These are phyloP conservation scores for Neosilurus mollespiculum DNA, from an alignment of 2,797 vertebrate genomes.

Conservation along the genomic window DNA sequence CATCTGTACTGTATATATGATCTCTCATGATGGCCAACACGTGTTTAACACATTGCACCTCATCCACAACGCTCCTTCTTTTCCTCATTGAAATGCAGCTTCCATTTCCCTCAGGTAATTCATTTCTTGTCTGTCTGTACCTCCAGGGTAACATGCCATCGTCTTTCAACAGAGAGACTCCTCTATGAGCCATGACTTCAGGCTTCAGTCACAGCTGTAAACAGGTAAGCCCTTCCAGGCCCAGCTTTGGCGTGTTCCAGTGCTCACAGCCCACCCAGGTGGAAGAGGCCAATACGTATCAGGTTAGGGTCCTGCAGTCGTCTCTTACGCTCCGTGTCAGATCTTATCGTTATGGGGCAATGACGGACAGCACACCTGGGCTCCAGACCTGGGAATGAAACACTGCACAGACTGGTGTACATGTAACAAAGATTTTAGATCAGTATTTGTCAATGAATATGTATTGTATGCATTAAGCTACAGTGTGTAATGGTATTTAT, in stretches of 20 bases:
- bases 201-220: constrained; percentile 42
- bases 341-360: constrained; percentile 46
- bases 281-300: constrained; percentile 44
- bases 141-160: constrained; percentile 33
- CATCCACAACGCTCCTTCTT: neutral
- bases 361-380: constrained; percentile 52
- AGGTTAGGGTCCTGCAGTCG: constrained; percentile 49
- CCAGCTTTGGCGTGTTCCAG: constrained; percentile 30
- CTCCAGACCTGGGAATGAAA: constrained; percentile 18
- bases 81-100: constrained; percentile 1
- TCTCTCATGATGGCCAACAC: neutral
- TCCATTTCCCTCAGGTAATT: constrained; percentile 31
- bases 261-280: constrained; percentile 55
- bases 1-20: neutral
- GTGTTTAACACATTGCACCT: constrained; percentile 10
- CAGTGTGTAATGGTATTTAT: neutral
- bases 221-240: constrained; percentile 41
- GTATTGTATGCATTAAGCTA: neutral
- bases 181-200: constrained; percentile 34
- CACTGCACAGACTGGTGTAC: neutral
- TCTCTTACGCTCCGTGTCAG: constrained; percentile 40
- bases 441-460: neutral
- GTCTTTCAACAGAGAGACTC: constrained; percentile 48
- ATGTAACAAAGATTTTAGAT: neutral
- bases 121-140: constrained; percentile 16